Evolutionary conservation across 1,140 invertebrate species (phyloP).

Genomic region (Cryptotermes secundus): DNA sequence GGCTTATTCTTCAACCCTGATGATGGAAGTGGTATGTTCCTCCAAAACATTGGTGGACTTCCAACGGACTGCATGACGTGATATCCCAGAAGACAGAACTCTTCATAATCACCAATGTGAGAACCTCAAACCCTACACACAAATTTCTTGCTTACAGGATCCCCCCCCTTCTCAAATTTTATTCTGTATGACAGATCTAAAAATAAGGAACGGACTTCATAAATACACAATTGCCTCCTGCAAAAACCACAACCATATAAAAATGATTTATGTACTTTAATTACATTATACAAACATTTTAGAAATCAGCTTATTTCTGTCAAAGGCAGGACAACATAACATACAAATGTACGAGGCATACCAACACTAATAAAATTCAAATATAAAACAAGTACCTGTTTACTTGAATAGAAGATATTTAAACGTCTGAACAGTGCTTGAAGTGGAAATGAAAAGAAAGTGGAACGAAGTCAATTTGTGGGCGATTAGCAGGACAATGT

Average conservation of each 20-base stretch:
- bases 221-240: too few relatives aligned
- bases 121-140: too few relatives aligned
- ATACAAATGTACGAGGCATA: background rate
- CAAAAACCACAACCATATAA: background rate
- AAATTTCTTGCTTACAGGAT: too few relatives aligned
- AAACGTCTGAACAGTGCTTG: background rate
- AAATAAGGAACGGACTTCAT: too few relatives aligned
- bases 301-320: background rate
- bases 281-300: conserved; percentile 3
- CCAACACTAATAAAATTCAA: background rate
- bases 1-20: too few relatives aligned
- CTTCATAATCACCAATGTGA: too few relatives aligned
- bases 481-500: background rate
- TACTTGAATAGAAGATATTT: background rate
- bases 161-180: too few relatives aligned
- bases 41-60: too few relatives aligned
- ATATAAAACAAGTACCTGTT: background rate
- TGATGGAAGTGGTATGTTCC: too few relatives aligned
- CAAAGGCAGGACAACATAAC: background rate
- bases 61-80: too few relatives aligned
- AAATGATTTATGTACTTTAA: background rate
- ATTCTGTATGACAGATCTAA: too few relatives aligned
- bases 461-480: background rate
- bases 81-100: too few relatives aligned
- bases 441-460: background rate